These are phyloP conservation scores for Urocyon cinereoargenteus DNA, from an alignment of 2,797 vertebrate species.

Conservation along the genomic window DNA sequence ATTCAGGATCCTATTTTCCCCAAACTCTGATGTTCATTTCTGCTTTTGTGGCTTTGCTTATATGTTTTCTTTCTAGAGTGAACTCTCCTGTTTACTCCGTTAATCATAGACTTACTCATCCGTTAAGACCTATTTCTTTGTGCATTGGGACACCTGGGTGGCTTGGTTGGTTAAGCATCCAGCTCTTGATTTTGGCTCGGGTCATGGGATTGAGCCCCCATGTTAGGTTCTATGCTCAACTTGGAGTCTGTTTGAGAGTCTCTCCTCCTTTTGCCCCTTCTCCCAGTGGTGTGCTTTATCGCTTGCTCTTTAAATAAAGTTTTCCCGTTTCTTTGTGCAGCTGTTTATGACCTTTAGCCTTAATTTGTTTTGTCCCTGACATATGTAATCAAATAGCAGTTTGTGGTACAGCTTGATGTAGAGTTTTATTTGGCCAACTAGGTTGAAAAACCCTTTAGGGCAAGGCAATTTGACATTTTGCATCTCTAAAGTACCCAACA, in stretches of 20 bases:
- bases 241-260: not conserved
- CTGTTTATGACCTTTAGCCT: not conserved
- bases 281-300: not conserved
- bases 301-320: not conserved
- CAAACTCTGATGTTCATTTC: not conserved
- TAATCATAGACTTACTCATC: not conserved
- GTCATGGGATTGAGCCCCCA: not conserved
- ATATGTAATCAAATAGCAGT: not conserved
- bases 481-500: not conserved
- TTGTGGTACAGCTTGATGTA: not conserved
- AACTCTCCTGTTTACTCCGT: not conserved
- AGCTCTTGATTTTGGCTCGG: not conserved
- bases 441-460: not conserved
- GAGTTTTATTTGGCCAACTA: not conserved
- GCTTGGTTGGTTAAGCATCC: not conserved
- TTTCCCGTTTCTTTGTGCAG: not conserved
- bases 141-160: not conserved
- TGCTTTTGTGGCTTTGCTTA: not conserved
- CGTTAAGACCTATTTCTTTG: not conserved
- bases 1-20: not conserved
- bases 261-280: not conserved
- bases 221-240: not conserved
- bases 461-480: not conserved
- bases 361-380: conserved; percentile 10
- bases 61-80: not conserved